phyloP scores from a whole-genome alignment of 2,797 vertebrate species.

The Apogon hyalosoma region DNA sequence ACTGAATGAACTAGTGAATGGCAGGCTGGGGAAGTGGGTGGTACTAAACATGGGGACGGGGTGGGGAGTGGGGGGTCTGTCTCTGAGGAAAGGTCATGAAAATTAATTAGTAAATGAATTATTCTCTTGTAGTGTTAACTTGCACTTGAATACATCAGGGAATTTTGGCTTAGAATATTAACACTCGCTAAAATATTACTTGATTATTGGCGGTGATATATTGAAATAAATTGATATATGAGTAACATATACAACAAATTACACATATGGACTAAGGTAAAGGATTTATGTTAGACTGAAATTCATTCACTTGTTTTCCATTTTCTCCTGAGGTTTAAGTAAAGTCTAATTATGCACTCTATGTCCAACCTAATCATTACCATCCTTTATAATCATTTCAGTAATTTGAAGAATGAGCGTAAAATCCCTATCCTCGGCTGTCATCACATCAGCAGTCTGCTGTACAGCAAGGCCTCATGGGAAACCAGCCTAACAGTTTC shows the following conservation, averaged over 20 bases:
- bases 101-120: conserved; percentile 1
- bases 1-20: no score
- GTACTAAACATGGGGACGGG: no score
- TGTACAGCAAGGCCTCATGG: not conserved
- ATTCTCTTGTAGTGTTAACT: not conserved
- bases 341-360: not conserved
- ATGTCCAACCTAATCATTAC: not conserved
- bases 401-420: not conserved
- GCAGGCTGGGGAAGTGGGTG: no score
- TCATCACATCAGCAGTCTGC: conserved; percentile 2
- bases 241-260: no score
- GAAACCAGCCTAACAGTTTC: not conserved
- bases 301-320: not conserved
- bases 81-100: not conserved
- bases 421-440: not conserved
- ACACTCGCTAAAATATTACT: no score
- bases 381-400: conserved; percentile 1
- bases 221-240: no score
- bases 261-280: no score
- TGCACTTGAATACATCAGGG: no score
- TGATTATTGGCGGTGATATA: not conserved
- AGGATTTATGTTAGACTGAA: not conserved
- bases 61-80: not conserved
- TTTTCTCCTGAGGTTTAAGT: not conserved
- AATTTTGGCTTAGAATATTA: no score